These are phyloP conservation scores for Synanceia verrucosa DNA, from an alignment of 2,797 vertebrate genomes.

Conservation along the genomic window DNA sequence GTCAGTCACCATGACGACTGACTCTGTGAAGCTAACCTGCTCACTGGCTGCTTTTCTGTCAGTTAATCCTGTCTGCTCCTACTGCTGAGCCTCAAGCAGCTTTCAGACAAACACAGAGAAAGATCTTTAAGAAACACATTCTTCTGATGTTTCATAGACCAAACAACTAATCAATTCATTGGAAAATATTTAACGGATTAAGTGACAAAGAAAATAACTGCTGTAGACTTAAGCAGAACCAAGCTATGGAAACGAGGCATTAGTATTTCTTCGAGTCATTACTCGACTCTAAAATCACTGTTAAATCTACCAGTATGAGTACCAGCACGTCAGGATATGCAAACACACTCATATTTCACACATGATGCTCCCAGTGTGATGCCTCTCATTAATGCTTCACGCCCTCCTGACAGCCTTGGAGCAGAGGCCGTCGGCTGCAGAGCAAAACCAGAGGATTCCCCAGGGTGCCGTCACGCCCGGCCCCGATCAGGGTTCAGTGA, in stretches of 20 bases:
- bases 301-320: neutral
- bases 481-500: neutral
- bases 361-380: slow-evolving; percentile 33
- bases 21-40: no score
- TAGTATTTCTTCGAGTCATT: neutral
- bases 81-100: no score
- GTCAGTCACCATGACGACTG: no score
- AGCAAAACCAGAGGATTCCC: slow-evolving; percentile 27
- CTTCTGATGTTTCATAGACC: no score
- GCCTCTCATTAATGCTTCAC: slow-evolving; percentile 45
- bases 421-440: slow-evolving; percentile 70
- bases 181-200: no score
- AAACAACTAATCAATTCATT: no score
- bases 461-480: neutral
- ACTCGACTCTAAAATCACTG: neutral
- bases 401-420: slow-evolving; percentile 36
- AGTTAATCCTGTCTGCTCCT: no score
- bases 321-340: neutral
- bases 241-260: neutral
- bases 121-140: no score
- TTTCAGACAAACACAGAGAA: no score
- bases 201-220: no score
- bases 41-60: no score
- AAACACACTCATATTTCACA: slow-evolving; percentile 24
- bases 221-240: no score